A percentile compares a stretch with the other conserved stretches of the same genome.
Conservation (phyloP, 2,797 vertebrate species). For the Karalla daura region DNA sequence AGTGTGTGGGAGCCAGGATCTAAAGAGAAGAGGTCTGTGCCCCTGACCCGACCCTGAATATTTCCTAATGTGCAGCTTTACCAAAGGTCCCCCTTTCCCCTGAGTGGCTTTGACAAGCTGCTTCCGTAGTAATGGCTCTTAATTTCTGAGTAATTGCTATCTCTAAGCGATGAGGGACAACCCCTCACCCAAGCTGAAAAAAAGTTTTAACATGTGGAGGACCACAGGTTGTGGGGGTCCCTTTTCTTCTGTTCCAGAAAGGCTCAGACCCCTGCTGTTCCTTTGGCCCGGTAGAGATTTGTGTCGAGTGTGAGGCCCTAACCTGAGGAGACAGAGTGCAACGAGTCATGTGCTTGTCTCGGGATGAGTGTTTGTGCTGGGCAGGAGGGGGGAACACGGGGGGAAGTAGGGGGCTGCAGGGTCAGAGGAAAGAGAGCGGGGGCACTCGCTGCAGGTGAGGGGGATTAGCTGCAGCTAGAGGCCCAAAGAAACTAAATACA, state of each 20-base stretch:
- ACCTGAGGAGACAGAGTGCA: constrained; percentile 84
- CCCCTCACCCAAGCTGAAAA: constrained; percentile 72
- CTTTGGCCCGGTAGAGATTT: constrained; percentile 77
- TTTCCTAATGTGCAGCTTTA: constrained; percentile 80
- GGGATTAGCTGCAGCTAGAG: constrained; percentile 87
- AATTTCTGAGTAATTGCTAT: constrained; percentile 86
- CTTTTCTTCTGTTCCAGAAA: constrained; percentile 75
- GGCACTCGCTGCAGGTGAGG: constrained; percentile 83
- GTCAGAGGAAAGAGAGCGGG: constrained; percentile 78
- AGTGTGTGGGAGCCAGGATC: constrained; percentile 79
- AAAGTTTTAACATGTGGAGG: constrained; percentile 71
- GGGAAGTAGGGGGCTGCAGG: constrained; percentile 71
- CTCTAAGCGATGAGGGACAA: constrained; percentile 77
- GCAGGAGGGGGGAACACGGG: constrained; percentile 60
- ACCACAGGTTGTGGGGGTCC: constrained; percentile 72
- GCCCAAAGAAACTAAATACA: constrained; percentile 88
- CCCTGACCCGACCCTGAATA: constrained; percentile 83
- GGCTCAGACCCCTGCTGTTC: constrained; percentile 74
- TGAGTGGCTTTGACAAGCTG: constrained; percentile 84
- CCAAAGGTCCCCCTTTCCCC: constrained; percentile 75
- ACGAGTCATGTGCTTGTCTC: constrained; percentile 85
- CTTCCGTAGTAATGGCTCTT: constrained; percentile 83
- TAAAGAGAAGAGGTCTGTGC: constrained; percentile 75
- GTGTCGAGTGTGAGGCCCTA: constrained; percentile 82
- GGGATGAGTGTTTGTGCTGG: constrained; percentile 84